Conservation (phyloP, 1,140 invertebrate species). For the Dufourea novaeangliae region DNA sequence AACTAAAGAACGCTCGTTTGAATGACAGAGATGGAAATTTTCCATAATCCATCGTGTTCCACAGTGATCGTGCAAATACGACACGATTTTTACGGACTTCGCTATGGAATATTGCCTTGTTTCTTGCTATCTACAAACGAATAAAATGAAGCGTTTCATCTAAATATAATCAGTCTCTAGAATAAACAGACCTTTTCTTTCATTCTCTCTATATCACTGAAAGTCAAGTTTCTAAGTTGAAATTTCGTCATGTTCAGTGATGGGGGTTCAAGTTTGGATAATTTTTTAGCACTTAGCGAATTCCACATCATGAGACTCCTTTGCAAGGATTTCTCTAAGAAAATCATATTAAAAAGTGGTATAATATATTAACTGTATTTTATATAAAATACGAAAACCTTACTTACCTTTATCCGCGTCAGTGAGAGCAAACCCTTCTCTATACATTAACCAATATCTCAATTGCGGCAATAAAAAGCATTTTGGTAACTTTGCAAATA, state of each 20-base stretch:
- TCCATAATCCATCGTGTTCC: constrained; percentile 70
- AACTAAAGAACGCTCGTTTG: constrained; percentile 75
- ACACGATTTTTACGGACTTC: constrained; percentile 67
- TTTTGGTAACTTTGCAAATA: constrained; percentile 73
- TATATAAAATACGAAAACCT: neutral
- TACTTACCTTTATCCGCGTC: constrained; percentile 67
- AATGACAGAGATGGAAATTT: constrained; percentile 71
- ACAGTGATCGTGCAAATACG: constrained; percentile 57
- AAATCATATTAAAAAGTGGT: constrained; percentile 18
- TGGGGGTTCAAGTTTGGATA: constrained; percentile 29
- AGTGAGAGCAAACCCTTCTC: constrained; percentile 64
- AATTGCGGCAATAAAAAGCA: constrained; percentile 73
- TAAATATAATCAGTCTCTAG: constrained; percentile 10
- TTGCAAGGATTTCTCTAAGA: constrained; percentile 53
- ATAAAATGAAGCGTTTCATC: neutral
- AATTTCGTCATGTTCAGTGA: constrained; percentile 44
- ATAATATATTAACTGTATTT: neutral
- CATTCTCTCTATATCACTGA: constrained; percentile 46
- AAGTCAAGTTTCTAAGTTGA: constrained; percentile 50
- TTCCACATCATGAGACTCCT: constrained; percentile 44
- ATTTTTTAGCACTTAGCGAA: neutral
- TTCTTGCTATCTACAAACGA: constrained; percentile 61
- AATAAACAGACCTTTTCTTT: constrained; percentile 56
- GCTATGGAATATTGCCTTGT: constrained; percentile 65
- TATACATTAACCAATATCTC: constrained; percentile 71